phyloP scores from a whole-genome alignment of 1,140 invertebrate genomes.

The Reticulitermes speratus region DNA sequence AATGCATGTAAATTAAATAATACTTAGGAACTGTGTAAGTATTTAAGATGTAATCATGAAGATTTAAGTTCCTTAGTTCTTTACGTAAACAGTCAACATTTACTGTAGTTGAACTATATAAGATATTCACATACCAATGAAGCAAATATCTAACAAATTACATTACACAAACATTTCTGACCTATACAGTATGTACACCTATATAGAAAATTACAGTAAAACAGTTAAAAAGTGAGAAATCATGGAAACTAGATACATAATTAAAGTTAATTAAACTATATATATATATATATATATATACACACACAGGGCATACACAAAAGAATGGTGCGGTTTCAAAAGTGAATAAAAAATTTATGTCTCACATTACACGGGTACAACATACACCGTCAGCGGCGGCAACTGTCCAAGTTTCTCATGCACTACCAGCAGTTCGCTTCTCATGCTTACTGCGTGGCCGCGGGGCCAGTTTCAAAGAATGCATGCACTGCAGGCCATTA shows the following conservation, averaged over 20 bases:
- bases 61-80: neutral
- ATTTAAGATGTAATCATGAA: neutral
- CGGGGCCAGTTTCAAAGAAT: too few relatives aligned
- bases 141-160: neutral
- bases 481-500: too few relatives aligned
- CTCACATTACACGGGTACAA: too few relatives aligned
- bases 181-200: neutral
- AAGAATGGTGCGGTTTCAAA: too few relatives aligned
- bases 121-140: neutral
- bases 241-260: neutral
- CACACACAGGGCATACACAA: too few relatives aligned
- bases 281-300: neutral
- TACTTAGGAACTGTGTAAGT: neutral
- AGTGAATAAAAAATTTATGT: too few relatives aligned
- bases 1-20: neutral
- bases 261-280: neutral
- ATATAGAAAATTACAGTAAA: neutral
- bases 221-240: neutral
- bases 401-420: too few relatives aligned
- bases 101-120: neutral
- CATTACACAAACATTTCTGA: neutral
- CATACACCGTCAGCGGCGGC: too few relatives aligned
- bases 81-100: neutral
- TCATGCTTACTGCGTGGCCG: too few relatives aligned
- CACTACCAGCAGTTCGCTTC: too few relatives aligned